Percentiles rank a stretch among this genome's conserved stretches.
Evolutionary conservation across 2,113 vertebrate species (phyloP).

Genomic region (Catharus minimus): DNA sequence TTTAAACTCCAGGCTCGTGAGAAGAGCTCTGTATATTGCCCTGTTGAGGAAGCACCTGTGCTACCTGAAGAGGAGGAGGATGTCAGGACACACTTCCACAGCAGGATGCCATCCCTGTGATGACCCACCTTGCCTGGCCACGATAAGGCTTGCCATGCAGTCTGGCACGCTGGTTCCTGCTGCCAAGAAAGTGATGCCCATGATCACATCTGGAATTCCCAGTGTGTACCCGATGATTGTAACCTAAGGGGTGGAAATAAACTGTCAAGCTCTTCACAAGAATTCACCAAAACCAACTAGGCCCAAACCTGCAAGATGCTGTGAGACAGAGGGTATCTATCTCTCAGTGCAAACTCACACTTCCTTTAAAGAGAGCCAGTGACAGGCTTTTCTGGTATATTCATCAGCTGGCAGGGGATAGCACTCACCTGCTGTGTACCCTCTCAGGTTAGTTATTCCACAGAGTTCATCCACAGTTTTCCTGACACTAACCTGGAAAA

Average conservation of each 20-base stretch:
- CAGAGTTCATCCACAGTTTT: neutral
- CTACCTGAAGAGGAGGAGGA: neutral
- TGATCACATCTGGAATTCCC: slow-evolving; percentile 96
- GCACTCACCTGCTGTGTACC: neutral
- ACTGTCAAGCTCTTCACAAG: neutral
- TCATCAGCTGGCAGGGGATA: neutral
- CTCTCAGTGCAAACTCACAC: neutral
- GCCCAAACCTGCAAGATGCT: neutral
- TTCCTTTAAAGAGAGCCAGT: neutral
- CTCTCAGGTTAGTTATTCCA: neutral
- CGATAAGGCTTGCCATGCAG: slow-evolving; percentile 98
- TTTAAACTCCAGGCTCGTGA: neutral
- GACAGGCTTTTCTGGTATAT: neutral
- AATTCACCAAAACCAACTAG: neutral
- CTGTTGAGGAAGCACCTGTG: neutral
- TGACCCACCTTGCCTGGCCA: slow-evolving; percentile 91
- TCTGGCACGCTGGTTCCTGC: slow-evolving; percentile 96
- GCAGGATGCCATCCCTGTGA: slow-evolving; percentile 41
- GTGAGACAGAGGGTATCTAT: neutral
- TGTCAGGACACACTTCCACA: neutral
- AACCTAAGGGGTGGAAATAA: slow-evolving; percentile 75
- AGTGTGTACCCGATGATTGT: slow-evolving; percentile 96
- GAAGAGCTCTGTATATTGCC: neutral
- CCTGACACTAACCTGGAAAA: neutral
- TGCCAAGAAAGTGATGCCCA: slow-evolving; percentile 97